Conservation (phyloP, 2,797 vertebrate species). For the Neomorphus geoffroyi region DNA sequence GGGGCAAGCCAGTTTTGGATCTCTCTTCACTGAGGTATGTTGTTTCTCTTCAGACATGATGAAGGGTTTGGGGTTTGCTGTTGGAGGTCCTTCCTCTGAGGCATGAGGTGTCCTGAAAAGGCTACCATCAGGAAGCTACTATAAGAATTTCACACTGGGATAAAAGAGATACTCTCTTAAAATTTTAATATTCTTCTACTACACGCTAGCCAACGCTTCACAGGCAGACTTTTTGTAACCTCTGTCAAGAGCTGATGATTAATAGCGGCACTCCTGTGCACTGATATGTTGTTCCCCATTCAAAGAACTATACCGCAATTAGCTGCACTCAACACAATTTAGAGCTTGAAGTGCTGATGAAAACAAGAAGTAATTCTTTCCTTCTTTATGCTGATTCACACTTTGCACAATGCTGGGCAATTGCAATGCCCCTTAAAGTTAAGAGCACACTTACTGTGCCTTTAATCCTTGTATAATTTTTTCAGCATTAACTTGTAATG, state of each 20-base stretch:
- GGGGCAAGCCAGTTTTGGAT: not conserved
- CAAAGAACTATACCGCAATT: conserved; percentile 3
- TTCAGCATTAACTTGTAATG: not conserved
- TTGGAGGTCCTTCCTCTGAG: not conserved
- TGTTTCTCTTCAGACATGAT: not conserved
- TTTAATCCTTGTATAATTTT: not conserved
- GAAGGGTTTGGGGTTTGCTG: not conserved
- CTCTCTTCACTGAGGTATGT: not conserved
- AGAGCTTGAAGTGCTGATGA: conserved; percentile 18
- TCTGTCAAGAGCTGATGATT: not conserved
- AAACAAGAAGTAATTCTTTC: conserved; percentile 45
- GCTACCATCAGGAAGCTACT: not conserved
- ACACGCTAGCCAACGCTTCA: not conserved
- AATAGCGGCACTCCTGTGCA: not conserved
- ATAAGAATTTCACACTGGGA: not conserved
- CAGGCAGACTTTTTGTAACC: not conserved
- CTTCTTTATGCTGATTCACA: not conserved
- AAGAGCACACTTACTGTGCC: not conserved
- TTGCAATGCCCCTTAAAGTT: not conserved
- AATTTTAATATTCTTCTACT: not conserved
- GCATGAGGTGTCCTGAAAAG: not conserved
- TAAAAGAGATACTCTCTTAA: not conserved
- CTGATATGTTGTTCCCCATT: not conserved
- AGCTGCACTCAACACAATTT: not conserved
- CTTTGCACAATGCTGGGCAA: not conserved